Base-by-base conservation (phyloP, 2,113 vertebrate genomes). In the Chamaetylas fuelleborni region DNA sequence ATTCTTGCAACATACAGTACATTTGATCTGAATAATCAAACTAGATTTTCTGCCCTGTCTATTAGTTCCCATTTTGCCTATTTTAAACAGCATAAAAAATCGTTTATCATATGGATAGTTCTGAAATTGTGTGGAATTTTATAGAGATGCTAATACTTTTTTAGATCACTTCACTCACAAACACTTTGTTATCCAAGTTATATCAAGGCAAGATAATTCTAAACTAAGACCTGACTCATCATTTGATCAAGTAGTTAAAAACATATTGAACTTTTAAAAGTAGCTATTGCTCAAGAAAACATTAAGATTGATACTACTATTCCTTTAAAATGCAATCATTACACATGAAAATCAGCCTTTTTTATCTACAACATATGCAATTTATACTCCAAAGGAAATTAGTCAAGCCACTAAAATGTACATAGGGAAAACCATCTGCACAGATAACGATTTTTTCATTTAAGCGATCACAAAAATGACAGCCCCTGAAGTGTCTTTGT, bases 311-410 rank as follows among this genome's bases (percentile, higher is more conserved):
- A 70, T 90, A 86, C 77, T 81, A 47, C 48, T 62, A 84, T 28
- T 95, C 26, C 81, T 72, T 64, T 84, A 84, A 93, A 95, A 53
- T 81, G 48, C 25, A 93, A 95, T 54, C 22, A 0, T 61, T 67
- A 94, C 54, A 43, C 34, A 78, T 77, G 83, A 95, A 14, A 96
- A 34, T 36, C 71, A 88, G n/a, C 3, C 95, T 95, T 45, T 88
- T 92, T 95, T 96, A 91, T 92, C 72, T 86, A 73, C 42, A 88
- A 48, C 62, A 94, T 87, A 90, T 83, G 83, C 72, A 97, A 95
- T 97, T 97, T 95, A 61, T 94, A 74, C 29, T 90, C 65, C 58
- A 83, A 91, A 94, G 79, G 88, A 88, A 96, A 88, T 97, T 96
- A 95, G 34, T 87, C 89, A 95, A 86, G 96, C 95, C 87, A 93